A percentile compares a stretch with the other conserved stretches of the same genome.
phyloP scores from a whole-genome alignment of 2,888 invertebrate genomes.

The Chalcis sispes region DNA sequence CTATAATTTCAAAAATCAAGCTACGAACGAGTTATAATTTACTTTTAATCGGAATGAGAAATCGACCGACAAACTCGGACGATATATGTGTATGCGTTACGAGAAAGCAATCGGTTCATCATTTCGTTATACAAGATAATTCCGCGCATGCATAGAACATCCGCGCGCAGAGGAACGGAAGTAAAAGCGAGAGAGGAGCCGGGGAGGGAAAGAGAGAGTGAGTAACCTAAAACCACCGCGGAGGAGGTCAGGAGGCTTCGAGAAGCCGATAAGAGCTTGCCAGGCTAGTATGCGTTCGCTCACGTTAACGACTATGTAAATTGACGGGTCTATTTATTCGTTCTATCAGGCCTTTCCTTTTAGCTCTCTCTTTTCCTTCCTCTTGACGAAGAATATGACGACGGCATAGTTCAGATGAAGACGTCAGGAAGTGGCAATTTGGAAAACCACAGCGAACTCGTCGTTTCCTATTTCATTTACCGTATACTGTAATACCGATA shows the following conservation, averaged over 20 bases:
- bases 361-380: not conserved
- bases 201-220: constrained; percentile 59
- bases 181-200: constrained; percentile 2
- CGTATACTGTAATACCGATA: too few species aligned
- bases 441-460: constrained; percentile 43
- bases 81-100: too few species aligned
- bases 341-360: constrained; percentile 63
- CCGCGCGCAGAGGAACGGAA: not conserved
- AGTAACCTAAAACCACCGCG: constrained; percentile 66
- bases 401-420: constrained; percentile 64
- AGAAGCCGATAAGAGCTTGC: constrained; percentile 71
- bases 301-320: constrained; percentile 74
- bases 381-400: not conserved
- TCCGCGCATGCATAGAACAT: not conserved
- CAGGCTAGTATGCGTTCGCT: constrained; percentile 62
- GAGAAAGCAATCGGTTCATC: constrained; percentile 14
- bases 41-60: too few species aligned
- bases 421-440: constrained; percentile 66
- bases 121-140: constrained; percentile 15
- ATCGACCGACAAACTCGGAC: too few species aligned
- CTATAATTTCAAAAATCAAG: too few species aligned
- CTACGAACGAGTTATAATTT: too few species aligned
- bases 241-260: constrained; percentile 65
- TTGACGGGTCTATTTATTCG: constrained; percentile 73
- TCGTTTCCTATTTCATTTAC: not conserved